Conservation (phyloP, 1,140 invertebrate species). For the Propsilocerus akamusi region DNA sequence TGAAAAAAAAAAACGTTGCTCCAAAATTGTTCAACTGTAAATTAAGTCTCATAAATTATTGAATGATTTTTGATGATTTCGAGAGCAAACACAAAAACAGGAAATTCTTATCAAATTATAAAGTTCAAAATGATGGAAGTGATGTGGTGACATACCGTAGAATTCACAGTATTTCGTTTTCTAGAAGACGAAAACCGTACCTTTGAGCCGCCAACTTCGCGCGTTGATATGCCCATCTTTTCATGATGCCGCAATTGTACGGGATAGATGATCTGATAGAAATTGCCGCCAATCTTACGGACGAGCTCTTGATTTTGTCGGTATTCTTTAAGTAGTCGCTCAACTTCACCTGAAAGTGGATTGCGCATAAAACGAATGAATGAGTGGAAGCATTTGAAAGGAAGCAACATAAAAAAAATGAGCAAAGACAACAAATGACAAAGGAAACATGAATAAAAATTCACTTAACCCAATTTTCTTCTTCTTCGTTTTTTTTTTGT, state of each 20-base stretch:
- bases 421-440: neutral
- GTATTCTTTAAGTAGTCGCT: conserved; percentile 69
- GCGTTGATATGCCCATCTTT: conserved; percentile 84
- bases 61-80: neutral
- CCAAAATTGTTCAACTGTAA: no score
- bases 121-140: neutral
- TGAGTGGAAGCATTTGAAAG: neutral
- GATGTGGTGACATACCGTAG: conserved; percentile 19
- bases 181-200: conserved; percentile 36
- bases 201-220: conserved; percentile 66
- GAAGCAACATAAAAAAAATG: neutral
- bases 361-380: conserved; percentile 5
- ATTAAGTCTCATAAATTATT: neutral
- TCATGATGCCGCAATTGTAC: conserved; percentile 84
- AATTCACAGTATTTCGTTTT: conserved; percentile 15
- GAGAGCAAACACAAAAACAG: neutral
- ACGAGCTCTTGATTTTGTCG: conserved; percentile 83
- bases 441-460: no score
- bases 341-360: conserved; percentile 58
- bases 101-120: no score
- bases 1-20: no score
- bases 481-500: no score
- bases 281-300: conserved; percentile 69
- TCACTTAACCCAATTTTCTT: no score
- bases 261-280: conserved; percentile 88